These are phyloP conservation scores for Patagioenas fasciata DNA, from an alignment of 2,113 vertebrate species.

Conservation along the genomic window DNA sequence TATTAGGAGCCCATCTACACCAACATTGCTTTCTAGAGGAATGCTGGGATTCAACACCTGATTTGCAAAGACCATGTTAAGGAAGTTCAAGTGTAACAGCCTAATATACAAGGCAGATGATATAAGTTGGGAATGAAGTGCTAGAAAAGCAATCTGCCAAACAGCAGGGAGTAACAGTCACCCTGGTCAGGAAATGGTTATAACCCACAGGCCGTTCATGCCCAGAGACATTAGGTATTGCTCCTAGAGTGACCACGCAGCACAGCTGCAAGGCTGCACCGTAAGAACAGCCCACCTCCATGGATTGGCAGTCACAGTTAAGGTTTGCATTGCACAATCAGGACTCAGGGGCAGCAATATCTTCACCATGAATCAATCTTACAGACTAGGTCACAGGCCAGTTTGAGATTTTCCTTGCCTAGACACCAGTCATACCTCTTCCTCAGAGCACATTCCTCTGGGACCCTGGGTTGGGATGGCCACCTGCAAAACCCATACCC, in stretches of 20 bases:
- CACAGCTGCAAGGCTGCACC: neutral
- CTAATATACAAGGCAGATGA: neutral
- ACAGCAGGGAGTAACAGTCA: neutral
- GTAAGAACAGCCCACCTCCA: neutral
- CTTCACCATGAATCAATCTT: neutral
- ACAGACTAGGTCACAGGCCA: neutral
- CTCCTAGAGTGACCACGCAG: neutral
- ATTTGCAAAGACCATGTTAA: neutral
- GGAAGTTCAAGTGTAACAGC: neutral
- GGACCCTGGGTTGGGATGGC: neutral
- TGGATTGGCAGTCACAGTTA: neutral
- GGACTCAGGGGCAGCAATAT: neutral
- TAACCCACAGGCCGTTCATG: neutral
- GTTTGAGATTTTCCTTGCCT: neutral
- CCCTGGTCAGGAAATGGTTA: neutral
- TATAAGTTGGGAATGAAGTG: neutral
- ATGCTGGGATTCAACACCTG: neutral
- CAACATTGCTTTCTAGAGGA: neutral
- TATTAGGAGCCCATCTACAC: neutral
- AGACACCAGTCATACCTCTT: neutral
- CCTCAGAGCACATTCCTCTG: neutral
- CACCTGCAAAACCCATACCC: neutral
- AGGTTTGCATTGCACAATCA: neutral
- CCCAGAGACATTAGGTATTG: neutral
- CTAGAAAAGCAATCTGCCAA: neutral